Evolutionary conservation across 37 sponge, comb jelly and placozoan genomes (phyloP), one percentile per base, ranked within the genome.

Genomic region (Agelas oroides): DNA sequence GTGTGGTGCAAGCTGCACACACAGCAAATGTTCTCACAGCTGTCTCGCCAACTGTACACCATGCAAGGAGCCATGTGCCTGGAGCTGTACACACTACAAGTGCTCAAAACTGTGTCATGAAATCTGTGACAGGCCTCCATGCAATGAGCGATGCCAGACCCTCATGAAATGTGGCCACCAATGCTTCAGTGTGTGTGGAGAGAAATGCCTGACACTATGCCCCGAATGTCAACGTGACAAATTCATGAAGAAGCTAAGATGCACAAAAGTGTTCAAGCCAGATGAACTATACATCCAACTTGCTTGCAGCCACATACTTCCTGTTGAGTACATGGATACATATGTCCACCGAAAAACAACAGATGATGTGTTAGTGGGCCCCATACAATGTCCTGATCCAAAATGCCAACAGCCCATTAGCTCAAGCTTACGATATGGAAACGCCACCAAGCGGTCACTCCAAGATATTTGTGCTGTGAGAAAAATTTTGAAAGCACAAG

Each of bases 141-240:
- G 95, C 56, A 66, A 88, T 74, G 34, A 91, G 20, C 78, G 53
- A 24, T 94, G 95, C 70, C 41, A 25, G 0, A 85, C 88, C 34
- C 37, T 54, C 19, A 65, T 88, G 36, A 1, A 30, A 15, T 94
- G 95, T 91, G 84, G 80, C 46, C 95, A 94, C 72, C 70, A 25
- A 19, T 94, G 95, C 71, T 46, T 41, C 69, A 89, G 89, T 21
- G 39, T 94, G 23, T 94, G 94, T 84, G 94, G 94, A 39, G 94
- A 94, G 62, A 56, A 66, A 34, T 94, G 94, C 64, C 70, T 86
- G 30, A 76, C 59, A 17, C 41, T 91, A 5, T 94, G 95, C 58
- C 68, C 65, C 14, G 40, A 73, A 20, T 94, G 95, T 39, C 25
- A 81, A 25, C 61, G 27, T 8, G 40, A 72, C 12, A 77, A 76